Base-by-base conservation (phyloP, 53 echinoderm and acorn worm species). In the Apostichopus leukothele region DNA sequence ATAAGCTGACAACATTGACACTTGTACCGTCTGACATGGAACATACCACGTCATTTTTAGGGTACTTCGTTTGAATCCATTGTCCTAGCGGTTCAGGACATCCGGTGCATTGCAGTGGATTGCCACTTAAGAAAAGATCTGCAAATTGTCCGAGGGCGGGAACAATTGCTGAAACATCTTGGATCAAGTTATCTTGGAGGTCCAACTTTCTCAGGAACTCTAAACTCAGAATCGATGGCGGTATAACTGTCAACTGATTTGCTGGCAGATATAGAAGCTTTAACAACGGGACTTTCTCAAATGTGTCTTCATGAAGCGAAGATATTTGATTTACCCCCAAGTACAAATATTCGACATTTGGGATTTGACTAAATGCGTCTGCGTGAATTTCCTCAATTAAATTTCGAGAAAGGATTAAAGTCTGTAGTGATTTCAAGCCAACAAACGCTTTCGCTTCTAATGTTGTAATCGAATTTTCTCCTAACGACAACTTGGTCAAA, bases 291-390 rank as follows among this genome's bases (percentile, higher is more conserved):
- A 85, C 18, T 16, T 67, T 39, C 16, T 18, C 18, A 26, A 85
- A 67, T 60, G 66, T 50, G 22, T 85, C 27, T 63, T 12, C 14
- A 59, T 60, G 67, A 9, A 85, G 50, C 20, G 67, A 11, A 1
- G 85, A 22, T 9, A 85, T 27, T 39, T 51, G 66, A 59, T 85
- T 85, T 14, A 85, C 66, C 67, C 85, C 85, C 61, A 85, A 23
- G 50, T 67, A 85, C 51, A 85, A 68, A 85, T 85, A 51, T 85
- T 85, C 68, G 12, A 85, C 13, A 60, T 85, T 85, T 25, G 85
- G 85, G 5, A 26, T 85, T 50, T 63, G 61, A 25, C 51, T 50
- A 23, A 85, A 85, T 8, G 68, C 18, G 23, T 60, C 85, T 50
- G 20, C 14, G 16, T 85, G 85, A 27, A 85, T 50, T 1, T 67